Base-by-base conservation (phyloP, 1,140 invertebrate genomes). In the Globodera ellingtonae region DNA sequence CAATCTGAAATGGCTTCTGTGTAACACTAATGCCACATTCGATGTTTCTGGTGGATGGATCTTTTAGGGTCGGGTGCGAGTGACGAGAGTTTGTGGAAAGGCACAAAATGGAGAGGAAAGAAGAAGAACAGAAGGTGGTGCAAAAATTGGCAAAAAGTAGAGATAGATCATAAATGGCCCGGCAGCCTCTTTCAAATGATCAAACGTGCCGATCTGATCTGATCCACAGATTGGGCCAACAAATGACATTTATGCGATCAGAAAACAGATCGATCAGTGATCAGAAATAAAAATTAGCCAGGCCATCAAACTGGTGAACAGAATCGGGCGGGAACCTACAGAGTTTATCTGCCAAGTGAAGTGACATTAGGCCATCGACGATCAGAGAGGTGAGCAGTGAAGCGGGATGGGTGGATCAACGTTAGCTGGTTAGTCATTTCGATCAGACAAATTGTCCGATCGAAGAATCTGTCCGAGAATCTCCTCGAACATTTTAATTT, bases 371-470 rank as follows among this genome's bases (percentile, higher is more conserved):
- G 13, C 21, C 59, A 65, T 13, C 59, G 59, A 2, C 13, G 13
- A 65, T 21, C 67, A 70, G 67, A 70, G 67, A 47, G 67, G 35
- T 44, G 46, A 70, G 67, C 67, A 47, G 24, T 70, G 67, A 13
- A 62, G 56, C 5, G 56, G 18, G 10, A 52, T 65, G 4, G 67
- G 52, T 46, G 24, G 66, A 75, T 48, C 50, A 59, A 66, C 56
- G 73, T 46, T 48, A 46, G 73, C 52, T 18, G 71, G 10, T 72
- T 24, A 50, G 35, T 46, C n/a, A 21, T 18, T 46, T 24, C 15
- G 15, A 7, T 75, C 50, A 75, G 73, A 56, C 13, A 13, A 44
- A 73, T 44, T 2, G 73, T 62, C 73, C 50, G 56, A 75, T 65
- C 56, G 18, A 56, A 59, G 47, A 52, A 6, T n/a, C n/a, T 65